Percentiles rank a stretch among this genome's conserved stretches.
Evolutionary conservation across 2,113 vertebrate species (phyloP).

Genomic region (Corapipo altera): DNA sequence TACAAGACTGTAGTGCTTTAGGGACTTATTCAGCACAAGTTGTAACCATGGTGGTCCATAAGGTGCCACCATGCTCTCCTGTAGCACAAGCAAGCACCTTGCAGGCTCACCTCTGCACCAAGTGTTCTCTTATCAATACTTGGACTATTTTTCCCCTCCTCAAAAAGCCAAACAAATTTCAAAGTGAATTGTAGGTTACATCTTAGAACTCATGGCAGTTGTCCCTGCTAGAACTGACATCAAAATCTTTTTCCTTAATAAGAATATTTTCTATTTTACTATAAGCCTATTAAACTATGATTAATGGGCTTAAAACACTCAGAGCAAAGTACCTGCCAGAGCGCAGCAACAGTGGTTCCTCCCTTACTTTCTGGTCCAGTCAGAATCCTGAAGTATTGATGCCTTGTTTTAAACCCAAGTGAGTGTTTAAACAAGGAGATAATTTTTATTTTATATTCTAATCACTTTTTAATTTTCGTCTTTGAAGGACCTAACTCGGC

Average conservation of each 20-base stretch:
- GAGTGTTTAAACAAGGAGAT: background rate
- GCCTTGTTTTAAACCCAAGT: background rate
- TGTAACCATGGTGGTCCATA: background rate
- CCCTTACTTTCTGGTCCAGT: background rate
- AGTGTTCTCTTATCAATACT: background rate
- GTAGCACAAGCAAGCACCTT: accelerated
- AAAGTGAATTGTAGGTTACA: background rate
- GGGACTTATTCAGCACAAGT: background rate
- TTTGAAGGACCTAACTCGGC: background rate
- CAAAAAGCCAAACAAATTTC: background rate
- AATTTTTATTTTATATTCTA: background rate
- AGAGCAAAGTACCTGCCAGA: background rate
- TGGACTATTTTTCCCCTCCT: background rate
- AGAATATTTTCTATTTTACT: background rate
- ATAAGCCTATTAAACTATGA: background rate
- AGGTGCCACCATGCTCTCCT: background rate
- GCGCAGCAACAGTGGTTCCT: accelerated
- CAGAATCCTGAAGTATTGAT: background rate
- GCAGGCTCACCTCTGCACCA: background rate
- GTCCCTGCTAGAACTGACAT: background rate
- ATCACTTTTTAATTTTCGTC: background rate
- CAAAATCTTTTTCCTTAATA: background rate
- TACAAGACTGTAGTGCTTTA: background rate
- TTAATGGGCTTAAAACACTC: background rate
- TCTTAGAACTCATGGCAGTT: background rate